Base-by-base conservation (phyloP, 2,113 vertebrate genomes). In the Platycercus adscitus region DNA sequence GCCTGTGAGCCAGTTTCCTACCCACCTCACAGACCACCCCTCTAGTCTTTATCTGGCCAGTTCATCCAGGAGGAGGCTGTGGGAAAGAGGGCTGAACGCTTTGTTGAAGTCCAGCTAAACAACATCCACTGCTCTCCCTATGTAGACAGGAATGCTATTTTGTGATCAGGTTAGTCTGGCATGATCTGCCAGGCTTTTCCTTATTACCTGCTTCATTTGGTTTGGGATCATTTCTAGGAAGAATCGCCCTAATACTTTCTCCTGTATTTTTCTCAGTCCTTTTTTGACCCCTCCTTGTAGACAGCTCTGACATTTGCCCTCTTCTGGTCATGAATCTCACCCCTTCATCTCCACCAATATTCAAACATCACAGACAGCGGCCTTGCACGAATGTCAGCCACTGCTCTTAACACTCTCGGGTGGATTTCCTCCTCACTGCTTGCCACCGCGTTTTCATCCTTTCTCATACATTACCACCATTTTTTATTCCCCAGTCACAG, bases 321-420 rank as follows among this genome's bases (percentile, higher is more conserved):
- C 43, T 29, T 46, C 16, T 23, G 43, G 25, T 35, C 0, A 0
- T 33, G 35, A 25, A 16, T 60, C 23, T 0, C 75, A 75, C 6
- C 41, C 26, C 19, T 33, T 19, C 33, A 35, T 10, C 53, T 69
- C 18, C 63, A 35, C 4, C 3, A 13, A 33, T 46, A 49, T 12
- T 49, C n/a, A n/a, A 28, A 78, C 41, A 19, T 12, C 5, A 33
- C 20, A 50, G 41, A 10, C 9, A 21, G 16, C 1, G 0, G 28
- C 41, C 37, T 63, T 39, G 26, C 41, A 55, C 46, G 37, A 17
- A 19, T 21, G 31, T 41, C 56, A 53, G 21, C 56, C 33, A 14
- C 84, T 25, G 35, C 53, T 47, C 35, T 37, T 7, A 60, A 55
- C 1, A 6, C 28, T 5, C 14, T 6, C 41, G 16, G 29, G 7